These are phyloP conservation scores for Perodicticus potto DNA, from an alignment of 2,797 vertebrate species.

Conservation along the genomic window DNA sequence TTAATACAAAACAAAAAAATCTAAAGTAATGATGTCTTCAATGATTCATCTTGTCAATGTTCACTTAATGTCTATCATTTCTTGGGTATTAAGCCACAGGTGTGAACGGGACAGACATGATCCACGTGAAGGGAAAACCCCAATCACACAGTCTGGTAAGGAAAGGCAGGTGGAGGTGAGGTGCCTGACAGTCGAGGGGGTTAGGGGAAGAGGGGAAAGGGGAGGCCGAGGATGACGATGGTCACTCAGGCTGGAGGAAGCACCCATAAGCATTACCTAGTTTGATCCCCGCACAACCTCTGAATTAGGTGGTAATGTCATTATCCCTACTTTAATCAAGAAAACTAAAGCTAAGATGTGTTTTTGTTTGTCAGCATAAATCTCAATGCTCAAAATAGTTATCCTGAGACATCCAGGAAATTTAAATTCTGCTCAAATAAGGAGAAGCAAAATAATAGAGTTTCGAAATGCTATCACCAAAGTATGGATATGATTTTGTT, in stretches of 20 bases:
- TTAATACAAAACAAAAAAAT: slow-evolving; percentile 39
- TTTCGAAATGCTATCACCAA: slow-evolving; percentile 29
- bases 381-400: background rate
- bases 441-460: background rate
- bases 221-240: background rate
- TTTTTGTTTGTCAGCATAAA: background rate
- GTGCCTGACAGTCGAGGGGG: background rate
- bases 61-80: background rate
- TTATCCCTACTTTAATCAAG: slow-evolving; percentile 28
- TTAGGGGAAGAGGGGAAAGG: too few species aligned
- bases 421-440: background rate
- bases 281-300: background rate
- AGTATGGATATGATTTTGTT: background rate
- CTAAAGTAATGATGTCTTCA: background rate
- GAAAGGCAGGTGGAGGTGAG: background rate
- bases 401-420: slow-evolving; percentile 10
- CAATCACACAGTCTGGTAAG: background rate
- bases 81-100: background rate
- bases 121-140: background rate
- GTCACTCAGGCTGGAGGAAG: background rate
- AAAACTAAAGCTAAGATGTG: background rate
- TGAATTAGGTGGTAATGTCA: background rate
- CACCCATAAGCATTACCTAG: background rate
- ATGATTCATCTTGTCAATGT: slow-evolving; percentile 35
- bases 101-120: background rate